A percentile compares a stretch with the other conserved stretches of the same genome.
Conservation (phyloP, 2,888 invertebrate species). For the Drosophila mimica region DNA sequence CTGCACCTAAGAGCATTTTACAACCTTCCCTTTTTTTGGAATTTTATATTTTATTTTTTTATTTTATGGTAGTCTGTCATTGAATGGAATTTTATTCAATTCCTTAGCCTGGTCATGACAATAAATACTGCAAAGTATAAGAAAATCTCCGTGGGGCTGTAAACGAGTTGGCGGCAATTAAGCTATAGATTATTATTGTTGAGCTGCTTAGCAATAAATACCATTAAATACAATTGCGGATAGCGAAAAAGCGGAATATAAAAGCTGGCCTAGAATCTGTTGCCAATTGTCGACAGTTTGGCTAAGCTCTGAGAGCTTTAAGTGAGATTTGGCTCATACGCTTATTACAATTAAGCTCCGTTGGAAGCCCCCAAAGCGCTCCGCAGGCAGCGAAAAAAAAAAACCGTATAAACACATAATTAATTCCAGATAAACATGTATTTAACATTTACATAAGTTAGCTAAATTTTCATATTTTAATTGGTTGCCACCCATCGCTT, state of each 20-base stretch:
- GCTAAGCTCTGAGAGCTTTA: constrained; percentile 3
- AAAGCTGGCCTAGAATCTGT: background rate
- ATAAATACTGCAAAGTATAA: constrained; percentile 35
- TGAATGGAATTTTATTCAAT: constrained; percentile 62
- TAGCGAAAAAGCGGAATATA: no score
- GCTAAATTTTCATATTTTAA: background rate
- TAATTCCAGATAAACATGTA: background rate
- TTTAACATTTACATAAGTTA: constrained; percentile 1
- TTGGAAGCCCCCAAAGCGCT: background rate
- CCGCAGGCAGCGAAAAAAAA: background rate
- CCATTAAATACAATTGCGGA: background rate
- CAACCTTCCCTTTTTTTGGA: constrained; percentile 21
- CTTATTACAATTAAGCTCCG: background rate
- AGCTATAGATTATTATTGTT: constrained; percentile 50
- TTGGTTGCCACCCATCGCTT: constrained; percentile 3
- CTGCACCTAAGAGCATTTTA: constrained; percentile 69
- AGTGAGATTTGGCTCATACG: background rate
- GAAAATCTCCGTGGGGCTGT: constrained; percentile 20
- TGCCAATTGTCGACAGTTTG: background rate
- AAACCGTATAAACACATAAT: background rate
- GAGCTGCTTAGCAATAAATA: constrained; percentile 32
- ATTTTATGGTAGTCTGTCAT: constrained; percentile 14
- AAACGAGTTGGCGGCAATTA: constrained; percentile 52
- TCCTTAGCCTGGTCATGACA: constrained; percentile 42
- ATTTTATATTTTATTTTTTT: constrained; percentile 19